phyloP scores from a whole-genome alignment of 35 echinoderm and acorn worm genomes.

The Amphiura filiformis region DNA sequence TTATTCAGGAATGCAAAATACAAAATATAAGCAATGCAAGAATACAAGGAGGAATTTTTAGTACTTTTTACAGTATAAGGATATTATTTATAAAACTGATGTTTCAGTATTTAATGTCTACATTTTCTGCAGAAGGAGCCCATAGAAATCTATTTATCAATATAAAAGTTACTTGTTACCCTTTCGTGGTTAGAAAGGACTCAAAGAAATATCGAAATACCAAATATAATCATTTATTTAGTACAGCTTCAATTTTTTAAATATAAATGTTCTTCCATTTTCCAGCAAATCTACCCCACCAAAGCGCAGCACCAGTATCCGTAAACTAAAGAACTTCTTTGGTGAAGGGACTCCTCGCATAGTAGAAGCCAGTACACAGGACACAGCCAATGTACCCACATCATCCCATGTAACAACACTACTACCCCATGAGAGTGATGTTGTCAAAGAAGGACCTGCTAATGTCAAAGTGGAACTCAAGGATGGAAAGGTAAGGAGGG shows the following conservation, averaged over 20 bases:
- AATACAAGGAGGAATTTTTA: no score
- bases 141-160: no score
- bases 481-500: conserved; percentile 57
- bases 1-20: no score
- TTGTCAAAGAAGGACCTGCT: conserved; percentile 76
- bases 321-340: conserved; percentile 70
- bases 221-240: no score
- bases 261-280: neutral
- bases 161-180: no score
- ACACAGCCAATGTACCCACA: neutral
- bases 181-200: no score
- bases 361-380: conserved; percentile 35
- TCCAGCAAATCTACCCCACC: conserved; percentile 19
- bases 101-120: no score
- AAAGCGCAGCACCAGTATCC: conserved; percentile 70
- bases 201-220: no score
- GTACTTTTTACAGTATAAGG: no score
- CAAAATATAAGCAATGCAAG: no score
- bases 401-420: neutral
- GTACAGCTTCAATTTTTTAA: neutral
- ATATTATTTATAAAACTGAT: no score
- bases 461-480: conserved; percentile 81
- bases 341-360: conserved; percentile 65
- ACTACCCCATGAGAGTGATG: conserved; percentile 2
- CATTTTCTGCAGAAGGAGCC: no score